phyloP scores from a whole-genome alignment of 2,113 vertebrate genomes.

The Tapirus terrestris region DNA sequence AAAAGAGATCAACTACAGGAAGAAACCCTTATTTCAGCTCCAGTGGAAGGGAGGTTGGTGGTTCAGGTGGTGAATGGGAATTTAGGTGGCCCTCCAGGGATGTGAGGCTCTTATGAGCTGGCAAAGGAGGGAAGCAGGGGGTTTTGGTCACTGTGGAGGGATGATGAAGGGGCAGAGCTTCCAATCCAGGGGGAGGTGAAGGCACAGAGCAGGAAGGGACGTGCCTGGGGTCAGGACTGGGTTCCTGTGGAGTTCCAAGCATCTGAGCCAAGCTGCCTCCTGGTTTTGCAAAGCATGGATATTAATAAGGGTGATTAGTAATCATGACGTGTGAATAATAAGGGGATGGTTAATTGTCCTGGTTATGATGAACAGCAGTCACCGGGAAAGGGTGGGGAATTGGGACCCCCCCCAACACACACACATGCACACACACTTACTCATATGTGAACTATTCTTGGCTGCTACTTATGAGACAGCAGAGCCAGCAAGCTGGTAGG shows the following conservation, averaged over 20 bases:
- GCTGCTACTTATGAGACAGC: neutral
- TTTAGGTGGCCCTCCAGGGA: neutral
- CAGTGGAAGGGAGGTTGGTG: neutral
- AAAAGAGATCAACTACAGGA: neutral
- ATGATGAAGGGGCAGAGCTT: neutral
- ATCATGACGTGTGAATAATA: slow-evolving; percentile 83
- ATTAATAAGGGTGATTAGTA: slow-evolving; percentile 84
- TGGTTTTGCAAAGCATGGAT: slow-evolving; percentile 76
- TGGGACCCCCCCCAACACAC: neutral
- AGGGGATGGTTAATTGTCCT: slow-evolving; percentile 81
- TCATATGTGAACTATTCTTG: neutral
- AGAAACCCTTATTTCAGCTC: slow-evolving; percentile 24
- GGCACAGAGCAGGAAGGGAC: neutral
- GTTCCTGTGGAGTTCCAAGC: slow-evolving; percentile 50
- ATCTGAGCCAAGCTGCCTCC: slow-evolving; percentile 62
- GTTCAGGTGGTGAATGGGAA: neutral
- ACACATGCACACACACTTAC: neutral
- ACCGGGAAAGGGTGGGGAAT: slow-evolving; percentile 46
- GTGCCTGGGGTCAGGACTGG: slow-evolving; percentile 1
- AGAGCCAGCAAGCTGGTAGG: neutral
- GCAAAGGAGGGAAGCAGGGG: neutral
- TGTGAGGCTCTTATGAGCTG: neutral
- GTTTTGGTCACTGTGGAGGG: neutral
- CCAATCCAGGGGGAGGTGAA: neutral
- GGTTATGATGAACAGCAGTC: slow-evolving; percentile 80